Evolutionary conservation across 1,140 invertebrate species (phyloP).

Genomic region (Heliconius nattereri): DNA sequence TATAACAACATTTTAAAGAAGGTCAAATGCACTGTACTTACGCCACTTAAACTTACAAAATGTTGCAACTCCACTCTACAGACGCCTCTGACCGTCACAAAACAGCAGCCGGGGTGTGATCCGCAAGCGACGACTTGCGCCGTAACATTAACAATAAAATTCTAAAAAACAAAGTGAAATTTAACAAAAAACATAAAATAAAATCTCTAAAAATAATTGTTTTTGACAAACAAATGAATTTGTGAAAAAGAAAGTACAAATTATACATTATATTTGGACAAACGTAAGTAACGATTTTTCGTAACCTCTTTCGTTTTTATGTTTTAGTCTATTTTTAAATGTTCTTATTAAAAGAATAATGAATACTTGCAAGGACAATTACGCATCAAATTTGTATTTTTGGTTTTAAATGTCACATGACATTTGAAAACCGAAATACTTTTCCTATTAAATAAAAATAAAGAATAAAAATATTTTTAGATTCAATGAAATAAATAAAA

Average conservation of each 20-base stretch:
- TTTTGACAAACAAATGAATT: constrained; percentile 29
- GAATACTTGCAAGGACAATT: not conserved
- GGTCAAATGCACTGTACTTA: constrained; percentile 7
- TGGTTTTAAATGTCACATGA: not conserved
- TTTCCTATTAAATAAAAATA: not conserved
- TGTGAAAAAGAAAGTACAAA: constrained; percentile 27
- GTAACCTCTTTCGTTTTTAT: constrained; percentile 42
- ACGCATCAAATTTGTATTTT: not conserved
- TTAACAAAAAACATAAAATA: constrained; percentile 19
- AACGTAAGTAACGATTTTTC: constrained; percentile 57
- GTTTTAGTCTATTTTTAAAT: constrained; percentile 38
- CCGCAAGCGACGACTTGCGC: constrained; percentile 56
- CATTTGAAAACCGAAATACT: not conserved
- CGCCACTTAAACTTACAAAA: constrained; percentile 9
- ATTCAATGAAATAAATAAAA: not conserved
- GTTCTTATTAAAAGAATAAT: not conserved
- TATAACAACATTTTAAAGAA: not conserved
- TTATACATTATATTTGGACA: constrained; percentile 6
- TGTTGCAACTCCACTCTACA: constrained; percentile 44
- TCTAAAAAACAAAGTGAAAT: constrained; percentile 39
- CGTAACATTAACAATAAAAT: constrained; percentile 66
- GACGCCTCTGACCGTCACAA: constrained; percentile 49
- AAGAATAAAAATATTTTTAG: not conserved
- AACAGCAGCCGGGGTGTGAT: constrained; percentile 74
- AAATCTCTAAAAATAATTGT: constrained; percentile 7